A percentile compares a stretch with the other conserved stretches of the same genome.
Evolutionary conservation across 2,797 vertebrate species (phyloP).

Genomic region (Nothura maculosa): DNA sequence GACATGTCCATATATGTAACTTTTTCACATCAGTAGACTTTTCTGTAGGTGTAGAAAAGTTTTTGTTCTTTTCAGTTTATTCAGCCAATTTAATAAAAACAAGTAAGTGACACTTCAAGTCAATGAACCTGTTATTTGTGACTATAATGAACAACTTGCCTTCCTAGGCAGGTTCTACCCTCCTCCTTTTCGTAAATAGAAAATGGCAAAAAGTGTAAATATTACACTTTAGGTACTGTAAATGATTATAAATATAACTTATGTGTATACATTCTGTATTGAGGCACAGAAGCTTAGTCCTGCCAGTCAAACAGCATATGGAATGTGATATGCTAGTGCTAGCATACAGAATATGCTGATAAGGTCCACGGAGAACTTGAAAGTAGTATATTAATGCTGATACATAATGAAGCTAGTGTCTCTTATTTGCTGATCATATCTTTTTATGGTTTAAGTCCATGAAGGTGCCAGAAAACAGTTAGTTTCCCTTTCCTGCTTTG

Average conservation of each 20-base stretch:
- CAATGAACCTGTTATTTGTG: not conserved
- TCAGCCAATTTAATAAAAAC: not conserved
- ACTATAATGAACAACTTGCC: not conserved
- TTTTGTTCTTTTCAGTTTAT: not conserved
- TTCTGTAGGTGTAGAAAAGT: not conserved
- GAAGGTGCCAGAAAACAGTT: conserved; percentile 15
- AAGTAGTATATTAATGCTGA: not conserved
- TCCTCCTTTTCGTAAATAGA: too few species aligned
- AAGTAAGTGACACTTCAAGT: not conserved
- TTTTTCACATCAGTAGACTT: not conserved
- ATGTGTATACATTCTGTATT: not conserved
- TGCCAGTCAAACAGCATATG: not conserved
- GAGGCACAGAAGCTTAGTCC: not conserved
- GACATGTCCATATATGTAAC: not conserved
- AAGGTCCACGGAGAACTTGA: not conserved
- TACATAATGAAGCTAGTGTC: not conserved
- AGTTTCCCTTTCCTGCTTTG: conserved; percentile 37
- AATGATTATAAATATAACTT: not conserved
- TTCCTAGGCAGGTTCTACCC: not conserved
- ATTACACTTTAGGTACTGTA: not conserved
- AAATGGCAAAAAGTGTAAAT: too few species aligned
- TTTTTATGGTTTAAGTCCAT: conserved; percentile 10
- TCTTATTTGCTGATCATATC: not conserved
- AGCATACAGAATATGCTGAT: not conserved
- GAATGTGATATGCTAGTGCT: not conserved